These are phyloP conservation scores for Brienomyrus brachyistius DNA, from an alignment of 2,113 vertebrate species.

Conservation along the genomic window DNA sequence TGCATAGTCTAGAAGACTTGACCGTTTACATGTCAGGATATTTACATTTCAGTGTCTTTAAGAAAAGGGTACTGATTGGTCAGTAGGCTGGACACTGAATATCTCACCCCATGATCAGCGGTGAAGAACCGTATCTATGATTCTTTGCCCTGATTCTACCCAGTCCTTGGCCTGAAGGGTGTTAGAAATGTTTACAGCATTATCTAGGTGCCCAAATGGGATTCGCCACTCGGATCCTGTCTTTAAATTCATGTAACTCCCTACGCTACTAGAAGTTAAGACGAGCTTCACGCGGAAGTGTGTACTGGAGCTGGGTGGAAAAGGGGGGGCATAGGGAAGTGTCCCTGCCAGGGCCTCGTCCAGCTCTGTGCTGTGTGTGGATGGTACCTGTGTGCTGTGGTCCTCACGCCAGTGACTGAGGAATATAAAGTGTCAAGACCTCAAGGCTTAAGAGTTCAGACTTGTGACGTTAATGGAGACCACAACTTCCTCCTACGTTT, in stretches of 20 bases:
- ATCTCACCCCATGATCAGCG: not conserved
- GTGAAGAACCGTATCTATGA: not conserved
- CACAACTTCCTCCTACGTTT: constrained; percentile 25
- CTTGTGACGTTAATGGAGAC: constrained; percentile 19
- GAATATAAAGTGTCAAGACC: constrained; percentile 19
- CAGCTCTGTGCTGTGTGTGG: not conserved
- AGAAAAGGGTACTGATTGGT: not conserved
- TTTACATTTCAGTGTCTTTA: not conserved
- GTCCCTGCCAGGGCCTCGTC: not conserved
- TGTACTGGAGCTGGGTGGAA: not conserved
- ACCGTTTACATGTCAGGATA: not conserved
- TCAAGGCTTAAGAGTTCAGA: constrained; percentile 5
- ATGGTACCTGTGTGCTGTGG: not conserved
- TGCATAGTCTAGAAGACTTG: not conserved
- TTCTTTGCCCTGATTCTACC: not conserved
- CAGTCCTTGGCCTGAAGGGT: not conserved
- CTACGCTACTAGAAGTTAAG: not conserved
- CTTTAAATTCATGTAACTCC: not conserved
- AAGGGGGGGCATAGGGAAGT: not conserved
- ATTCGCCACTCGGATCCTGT: not conserved
- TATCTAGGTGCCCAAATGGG: not conserved
- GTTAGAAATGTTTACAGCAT: not conserved
- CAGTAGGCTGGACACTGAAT: not conserved
- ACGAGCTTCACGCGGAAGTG: not conserved
- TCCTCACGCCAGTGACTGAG: not conserved